phyloP scores from a whole-genome alignment of 2,797 vertebrate genomes.

The Holocentrus rufus region DNA sequence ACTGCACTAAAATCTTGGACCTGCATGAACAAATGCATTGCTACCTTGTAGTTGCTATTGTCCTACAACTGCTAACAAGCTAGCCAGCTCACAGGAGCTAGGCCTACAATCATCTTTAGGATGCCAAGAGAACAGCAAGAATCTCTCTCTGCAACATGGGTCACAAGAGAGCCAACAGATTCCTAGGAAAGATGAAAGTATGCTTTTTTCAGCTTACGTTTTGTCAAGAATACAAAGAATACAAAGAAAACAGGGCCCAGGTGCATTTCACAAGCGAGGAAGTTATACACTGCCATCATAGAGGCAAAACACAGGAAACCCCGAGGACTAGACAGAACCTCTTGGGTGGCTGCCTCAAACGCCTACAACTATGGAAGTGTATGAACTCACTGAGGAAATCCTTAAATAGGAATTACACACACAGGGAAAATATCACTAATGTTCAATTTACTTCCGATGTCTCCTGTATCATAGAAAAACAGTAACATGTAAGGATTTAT shows the following conservation, averaged over 20 bases:
- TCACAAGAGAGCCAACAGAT: conserved; percentile 51
- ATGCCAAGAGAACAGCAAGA: conserved; percentile 10
- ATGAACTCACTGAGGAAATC: conserved; percentile 62
- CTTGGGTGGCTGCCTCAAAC: conserved; percentile 64
- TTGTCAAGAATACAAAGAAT: conserved; percentile 72
- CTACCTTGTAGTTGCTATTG: background rate
- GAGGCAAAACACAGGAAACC: conserved; percentile 79
- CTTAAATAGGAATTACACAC: conserved; percentile 38
- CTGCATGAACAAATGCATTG: background rate
- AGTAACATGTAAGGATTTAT: conserved; percentile 2
- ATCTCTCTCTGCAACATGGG: conserved; percentile 36
- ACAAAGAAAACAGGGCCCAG: conserved; percentile 75
- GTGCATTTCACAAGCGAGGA: conserved; percentile 79
- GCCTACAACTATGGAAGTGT: conserved; percentile 55
- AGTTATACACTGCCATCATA: conserved; percentile 67
- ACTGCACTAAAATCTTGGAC: background rate
- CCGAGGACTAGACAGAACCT: conserved; percentile 68
- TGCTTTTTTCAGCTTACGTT: conserved; percentile 50
- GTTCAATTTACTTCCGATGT: conserved; percentile 45
- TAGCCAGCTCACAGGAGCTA: background rate
- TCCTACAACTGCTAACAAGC: background rate
- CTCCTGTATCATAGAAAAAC: conserved; percentile 41
- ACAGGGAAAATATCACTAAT: conserved; percentile 27
- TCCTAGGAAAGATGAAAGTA: conserved; percentile 27
- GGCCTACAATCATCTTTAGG: conserved; percentile 14